Base-by-base conservation (phyloP, 2,888 invertebrate species). In the Archips crataeganus region DNA sequence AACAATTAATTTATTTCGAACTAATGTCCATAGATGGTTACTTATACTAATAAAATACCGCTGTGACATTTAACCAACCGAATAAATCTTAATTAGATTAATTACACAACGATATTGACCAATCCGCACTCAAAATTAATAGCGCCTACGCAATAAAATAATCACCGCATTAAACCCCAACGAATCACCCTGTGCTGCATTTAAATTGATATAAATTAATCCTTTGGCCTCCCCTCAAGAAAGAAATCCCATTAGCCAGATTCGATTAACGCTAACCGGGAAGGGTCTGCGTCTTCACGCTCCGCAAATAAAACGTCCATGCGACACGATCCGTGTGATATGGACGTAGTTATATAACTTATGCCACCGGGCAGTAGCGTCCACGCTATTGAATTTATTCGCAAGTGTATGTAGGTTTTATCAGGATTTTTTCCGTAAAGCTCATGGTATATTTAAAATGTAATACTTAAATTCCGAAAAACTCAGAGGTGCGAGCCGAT, bases 141-240 rank as follows among this genome's bases (percentile, higher is more conserved):
- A 42, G 5, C 32, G 36, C 49, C 63, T 49, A 42, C 64, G 23
- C 34, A 70, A 75, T 71, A 75, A 75, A 76, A 75, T 54, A 73
- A 65, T 67, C 67, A 59, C 34, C 42, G 15, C 61, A 39, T 47
- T 54, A 67, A 54, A 36, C 63, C 57, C 65, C 59, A 65, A 60
- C 70, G 64, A 51, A 83, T 11, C 92, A 88, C 6, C 87, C 92
- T 87, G 86, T 91, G 88, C 76, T 87, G 91, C 90, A 91, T 94
- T 93, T 92, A 93, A 93, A 94, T 94, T 93, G 94, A 94, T 94
- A 94, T 93, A 94, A 93, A 94, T 94, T 93, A 94, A 94, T 94
- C 94, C 94, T 93, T 94, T 93, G 87, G 89, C 91, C 83, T 87
- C 91, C 92, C 93, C 92, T 90, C 90, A 92, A 94, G 94, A 94